Evolutionary conservation across 2,113 vertebrate species (phyloP).

Genomic region (Grus americana): DNA sequence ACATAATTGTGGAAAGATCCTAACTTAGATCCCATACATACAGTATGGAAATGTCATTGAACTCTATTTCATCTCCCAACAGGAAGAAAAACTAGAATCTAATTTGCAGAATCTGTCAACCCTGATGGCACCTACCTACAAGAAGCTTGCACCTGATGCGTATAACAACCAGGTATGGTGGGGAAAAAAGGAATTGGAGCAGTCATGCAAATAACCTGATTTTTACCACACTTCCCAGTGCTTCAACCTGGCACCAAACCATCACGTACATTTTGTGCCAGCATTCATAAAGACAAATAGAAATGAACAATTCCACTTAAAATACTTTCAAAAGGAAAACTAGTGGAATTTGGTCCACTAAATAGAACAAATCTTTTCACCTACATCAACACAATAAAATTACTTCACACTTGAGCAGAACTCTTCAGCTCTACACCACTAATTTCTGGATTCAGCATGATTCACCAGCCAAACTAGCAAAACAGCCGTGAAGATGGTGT

Average conservation of each 20-base stretch:
- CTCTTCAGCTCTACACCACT: background rate
- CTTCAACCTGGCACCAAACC: background rate
- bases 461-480: background rate
- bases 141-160: slow-evolving; percentile 92
- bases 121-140: slow-evolving; percentile 90
- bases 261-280: background rate
- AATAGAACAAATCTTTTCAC: background rate
- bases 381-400: background rate
- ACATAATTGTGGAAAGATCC: background rate
- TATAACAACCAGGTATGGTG: slow-evolving; percentile 91
- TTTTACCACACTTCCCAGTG: background rate
- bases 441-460: background rate
- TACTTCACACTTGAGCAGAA: background rate
- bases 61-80: slow-evolving; percentile 23
- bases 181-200: background rate
- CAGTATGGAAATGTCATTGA: background rate
- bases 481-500: background rate
- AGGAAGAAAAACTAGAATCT: slow-evolving; percentile 93
- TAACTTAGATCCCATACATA: background rate
- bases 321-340: background rate
- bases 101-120: slow-evolving; percentile 91
- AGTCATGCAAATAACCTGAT: background rate
- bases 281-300: background rate
- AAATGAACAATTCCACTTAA: background rate
- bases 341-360: background rate